Evolutionary conservation across 2,797 vertebrate species (phyloP), one percentile per base, ranked within the genome.

Genomic region (Petrocephalus schoutedeni): DNA sequence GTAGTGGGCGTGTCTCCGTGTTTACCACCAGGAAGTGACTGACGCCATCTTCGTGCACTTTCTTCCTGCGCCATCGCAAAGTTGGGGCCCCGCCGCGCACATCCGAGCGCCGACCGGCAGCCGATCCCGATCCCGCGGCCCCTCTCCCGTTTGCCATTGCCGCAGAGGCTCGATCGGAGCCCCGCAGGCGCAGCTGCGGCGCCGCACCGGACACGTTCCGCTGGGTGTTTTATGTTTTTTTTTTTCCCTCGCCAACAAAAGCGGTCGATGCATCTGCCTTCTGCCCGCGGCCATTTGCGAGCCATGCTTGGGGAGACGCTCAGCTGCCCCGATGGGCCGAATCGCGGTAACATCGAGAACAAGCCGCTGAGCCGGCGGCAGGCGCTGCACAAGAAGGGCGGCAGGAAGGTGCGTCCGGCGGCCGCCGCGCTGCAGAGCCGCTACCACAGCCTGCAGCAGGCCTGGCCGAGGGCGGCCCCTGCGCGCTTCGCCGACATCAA

Each of bases 221-320:
- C 28, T 28, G 28, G 28, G 28, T 28, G 28, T 28, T 28, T 28
- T 28, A 0, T 28, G 28, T 28, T 28, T 28, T 28, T 28, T 28
- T 28, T 28, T 28, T 28, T 28, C 1, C 28, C 28, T 28, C 28
- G 28, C 1, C 28, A 28, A 64, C 57, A 64, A 16, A 23, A 53
- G 21, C 23, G 45, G 41, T 87, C 71, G 58, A 89, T 92, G 91
- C 89, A 90, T 91, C 90, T 89, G 41, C 87, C 89, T 19, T 86
- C 87, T 32, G 61, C 85, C 16, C 77, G 57, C 41, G 87, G 89
- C 41, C 41, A 3, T 45, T 87, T 92, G 3, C 85, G 87, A n/a
- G 84, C 87, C 71, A 92, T 93, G 92, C 87, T 93, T 51, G 90
- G 90, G 2, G 92, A 93, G 67, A 87, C 91, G n/a, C 53, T 91